These are phyloP conservation scores for Cantharis nigra DNA, from an alignment of 2,888 invertebrate species.

Conservation along the genomic window DNA sequence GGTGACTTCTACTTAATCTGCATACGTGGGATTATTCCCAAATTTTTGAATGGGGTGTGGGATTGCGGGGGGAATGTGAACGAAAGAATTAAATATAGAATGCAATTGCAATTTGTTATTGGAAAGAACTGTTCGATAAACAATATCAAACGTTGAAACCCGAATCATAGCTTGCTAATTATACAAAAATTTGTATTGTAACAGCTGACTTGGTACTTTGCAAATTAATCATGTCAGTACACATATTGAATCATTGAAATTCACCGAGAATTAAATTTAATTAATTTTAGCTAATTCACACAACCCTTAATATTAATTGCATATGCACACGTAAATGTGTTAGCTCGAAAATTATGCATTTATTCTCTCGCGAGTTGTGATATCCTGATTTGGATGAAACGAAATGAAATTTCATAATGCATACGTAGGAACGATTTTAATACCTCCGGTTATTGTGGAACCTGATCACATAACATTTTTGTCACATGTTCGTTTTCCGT, in stretches of 20 bases:
- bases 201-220: slow-evolving; percentile 14
- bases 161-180: neutral
- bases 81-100: no score
- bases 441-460: neutral
- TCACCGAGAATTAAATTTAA: slow-evolving; percentile 6
- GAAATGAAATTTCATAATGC: neutral
- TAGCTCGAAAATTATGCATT: neutral
- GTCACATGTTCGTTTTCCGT: neutral
- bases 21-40: neutral
- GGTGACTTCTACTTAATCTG: neutral
- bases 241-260: slow-evolving; percentile 9
- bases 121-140: neutral
- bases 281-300: slow-evolving; percentile 14
- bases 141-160: neutral
- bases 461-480: neutral
- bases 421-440: neutral
- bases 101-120: neutral
- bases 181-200: neutral
- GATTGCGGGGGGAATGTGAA: no score
- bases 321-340: slow-evolving; percentile 3
- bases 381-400: neutral
- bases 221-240: slow-evolving; percentile 15
- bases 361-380: neutral
- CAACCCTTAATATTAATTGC: slow-evolving; percentile 8
- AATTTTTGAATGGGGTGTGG: neutral